Base-by-base conservation (phyloP, 1,140 invertebrate genomes). In the Drosophila mauritiana region DNA sequence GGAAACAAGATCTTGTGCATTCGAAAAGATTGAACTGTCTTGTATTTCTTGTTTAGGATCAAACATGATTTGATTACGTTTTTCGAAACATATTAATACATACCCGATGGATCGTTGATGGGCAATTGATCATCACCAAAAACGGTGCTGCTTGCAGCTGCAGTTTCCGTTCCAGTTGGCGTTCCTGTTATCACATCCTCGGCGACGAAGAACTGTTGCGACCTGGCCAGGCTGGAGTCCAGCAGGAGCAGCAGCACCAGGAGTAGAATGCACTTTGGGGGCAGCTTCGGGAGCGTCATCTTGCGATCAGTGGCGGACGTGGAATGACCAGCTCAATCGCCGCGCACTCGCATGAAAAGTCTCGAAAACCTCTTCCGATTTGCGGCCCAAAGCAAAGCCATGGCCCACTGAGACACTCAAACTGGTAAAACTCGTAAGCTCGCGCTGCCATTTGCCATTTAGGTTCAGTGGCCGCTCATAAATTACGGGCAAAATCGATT, bases 361-460 rank as follows among this genome's bases (percentile, higher is more conserved):
- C 79, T 65, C 70, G 56, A 88, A 83, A 86, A 86, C 72, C 75
- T 77, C 83, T 88, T 76, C 69, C 68, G 77, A 75, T 75, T 74
- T 65, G 69, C 77, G 34, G 49, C 59, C 39, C 68, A 63, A 45
- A 46, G 40, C 59, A 42, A 68, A 70, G 67, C 67, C 67, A 70
- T 70, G 67, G 67, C 67, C 67, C 67, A 70, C 67, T 70, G 57
- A 36, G 45, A 27, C 25, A 48, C 55, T n/a, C 13, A 45, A 85
- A 85, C 81, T 81, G 82, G 81, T 85, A 59, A 74, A 85, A 85
- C 81, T 69, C 79, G 81, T 84, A 75, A 75, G 51, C 68, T 43
- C 17, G 15, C 39, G 55, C 31, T 73, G 73, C 73, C 75, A 49
- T 88, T 86, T 88, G 83, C 79, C 83, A 86, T 86, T 86, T 86